A percentile compares a stretch with the other conserved stretches of the same genome.
phyloP scores from a whole-genome alignment of 2,113 vertebrate genomes.

The Microtus richardsoni region DNA sequence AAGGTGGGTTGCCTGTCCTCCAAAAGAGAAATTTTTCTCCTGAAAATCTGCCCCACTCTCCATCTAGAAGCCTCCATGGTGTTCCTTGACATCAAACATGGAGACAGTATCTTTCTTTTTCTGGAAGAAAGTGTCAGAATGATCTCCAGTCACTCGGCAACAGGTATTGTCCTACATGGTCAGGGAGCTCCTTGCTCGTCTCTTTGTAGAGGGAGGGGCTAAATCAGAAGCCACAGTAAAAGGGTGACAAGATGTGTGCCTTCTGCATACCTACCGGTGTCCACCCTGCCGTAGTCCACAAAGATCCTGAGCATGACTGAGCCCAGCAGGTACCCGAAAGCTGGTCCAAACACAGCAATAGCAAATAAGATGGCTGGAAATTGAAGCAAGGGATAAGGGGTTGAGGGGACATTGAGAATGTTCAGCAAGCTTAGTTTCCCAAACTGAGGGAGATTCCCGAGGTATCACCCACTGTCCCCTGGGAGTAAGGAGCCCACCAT shows the following conservation, averaged over 20 bases:
- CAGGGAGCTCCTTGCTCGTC: not conserved
- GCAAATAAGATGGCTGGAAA: conserved; percentile 95
- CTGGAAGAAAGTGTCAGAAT: not conserved
- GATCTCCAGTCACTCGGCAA: not conserved
- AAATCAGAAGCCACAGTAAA: not conserved
- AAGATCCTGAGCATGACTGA: conserved; percentile 92
- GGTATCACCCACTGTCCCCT: not conserved
- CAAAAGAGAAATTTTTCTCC: not conserved
- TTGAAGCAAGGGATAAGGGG: not conserved
- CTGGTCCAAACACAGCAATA: conserved; percentile 94
- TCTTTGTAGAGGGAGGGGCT: not conserved
- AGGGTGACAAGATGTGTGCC: not conserved
- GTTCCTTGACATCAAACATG: not conserved
- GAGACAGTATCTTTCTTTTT: not conserved
- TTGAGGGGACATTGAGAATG: not conserved
- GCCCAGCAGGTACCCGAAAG: conserved; percentile 94
- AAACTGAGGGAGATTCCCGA: not conserved
- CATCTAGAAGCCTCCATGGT: not conserved
- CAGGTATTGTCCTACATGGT: not conserved
- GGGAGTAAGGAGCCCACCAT: not conserved
- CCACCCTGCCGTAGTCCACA: conserved; percentile 91
- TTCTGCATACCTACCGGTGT: conserved; percentile 85
- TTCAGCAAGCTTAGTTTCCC: not conserved
- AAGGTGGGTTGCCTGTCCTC: not conserved
- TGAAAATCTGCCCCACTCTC: not conserved